These are phyloP conservation scores for Platypus cylindrus DNA, from an alignment of 2,888 invertebrate species.

Conservation along the genomic window DNA sequence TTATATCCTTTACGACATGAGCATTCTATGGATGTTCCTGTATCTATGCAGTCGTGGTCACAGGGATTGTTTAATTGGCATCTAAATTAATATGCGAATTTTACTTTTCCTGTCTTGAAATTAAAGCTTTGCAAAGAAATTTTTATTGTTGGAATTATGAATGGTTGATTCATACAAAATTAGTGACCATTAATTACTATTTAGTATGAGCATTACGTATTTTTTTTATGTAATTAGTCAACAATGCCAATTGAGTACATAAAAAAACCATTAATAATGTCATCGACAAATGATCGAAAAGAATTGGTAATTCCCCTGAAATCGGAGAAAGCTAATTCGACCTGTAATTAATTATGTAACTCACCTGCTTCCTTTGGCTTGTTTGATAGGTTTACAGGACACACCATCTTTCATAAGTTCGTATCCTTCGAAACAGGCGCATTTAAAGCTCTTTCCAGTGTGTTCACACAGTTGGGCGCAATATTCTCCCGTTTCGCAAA, in stretches of 20 bases:
- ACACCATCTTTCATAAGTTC: conserved; percentile 55
- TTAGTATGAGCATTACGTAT: too few species aligned
- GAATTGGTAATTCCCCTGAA: too few species aligned
- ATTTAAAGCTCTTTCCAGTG: conserved; percentile 54
- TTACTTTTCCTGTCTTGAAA: too few species aligned
- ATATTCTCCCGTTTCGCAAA: conserved; percentile 46
- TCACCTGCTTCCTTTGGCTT: conserved; percentile 15
- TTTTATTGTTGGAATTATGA: too few species aligned
- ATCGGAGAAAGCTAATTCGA: too few species aligned
- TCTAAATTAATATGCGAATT: conserved; percentile 24
- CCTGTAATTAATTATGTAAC: background rate
- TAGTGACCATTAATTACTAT: too few species aligned
- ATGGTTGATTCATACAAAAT: too few species aligned
- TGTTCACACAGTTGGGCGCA: conserved; percentile 73
- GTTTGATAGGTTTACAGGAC: conserved; percentile 47
- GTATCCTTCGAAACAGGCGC: conserved; percentile 57
- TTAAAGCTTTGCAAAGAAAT: too few species aligned
- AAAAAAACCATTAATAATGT: too few species aligned
- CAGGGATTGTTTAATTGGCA: conserved; percentile 57
- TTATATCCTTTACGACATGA: conserved; percentile 58
- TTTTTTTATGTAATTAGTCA: too few species aligned
- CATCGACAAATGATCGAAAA: too few species aligned
- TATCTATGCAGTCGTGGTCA: conserved; percentile 60
- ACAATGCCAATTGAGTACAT: too few species aligned
- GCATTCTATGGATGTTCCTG: conserved; percentile 54